Base-by-base conservation (phyloP, 2,797 vertebrate species). In the Chrysocyon brachyurus region DNA sequence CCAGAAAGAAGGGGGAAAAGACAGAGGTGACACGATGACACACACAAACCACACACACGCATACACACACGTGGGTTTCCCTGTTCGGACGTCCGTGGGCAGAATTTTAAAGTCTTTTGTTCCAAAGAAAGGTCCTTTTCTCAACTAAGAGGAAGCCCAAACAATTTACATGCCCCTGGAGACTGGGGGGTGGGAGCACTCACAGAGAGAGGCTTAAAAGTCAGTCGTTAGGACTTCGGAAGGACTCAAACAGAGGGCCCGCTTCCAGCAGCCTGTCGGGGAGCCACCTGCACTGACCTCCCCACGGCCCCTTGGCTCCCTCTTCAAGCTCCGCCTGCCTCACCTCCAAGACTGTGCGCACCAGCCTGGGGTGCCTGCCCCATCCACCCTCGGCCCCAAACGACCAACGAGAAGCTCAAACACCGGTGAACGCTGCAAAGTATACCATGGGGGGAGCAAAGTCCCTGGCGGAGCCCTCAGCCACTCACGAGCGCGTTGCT, bases 1-100 rank as follows among this genome's bases (percentile, higher is more conserved):
- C 24, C 56, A 96, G 94, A 97, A 97, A 1, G 83, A 85, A 96
- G 77, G 96, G 94, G 95, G 0, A 89, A 91, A 63, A 73, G 59
- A 52, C 31, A 12, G 63, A 86, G 33, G 40, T 4, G 26, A 46
- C 2, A 21, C 0, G 28, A 61, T 0, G 1, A 40, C 57, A 33
- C 22, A 1, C 3, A 0, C 1, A 2, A 40, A 16, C 61, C 7
- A 12, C 24, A 4, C 1, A 2, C 3, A 19, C 2, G 14, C 1
- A 17, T 4, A 1, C 33, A 52, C 0, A 28, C 0, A 15, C 1
- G 61, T 11, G 2, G 17, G 66, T 6, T 10, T 11, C 63, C n/a
- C 40, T 28, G 26, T 68, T 6, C 5, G 11, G n/a, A 33, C 15
- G 40, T 12, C 59, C 61, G 2, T 0, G 3, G 10, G 31, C 28